Evolutionary conservation across 2,888 invertebrate genomes (phyloP).

Genomic region (Lasiommata megera): DNA sequence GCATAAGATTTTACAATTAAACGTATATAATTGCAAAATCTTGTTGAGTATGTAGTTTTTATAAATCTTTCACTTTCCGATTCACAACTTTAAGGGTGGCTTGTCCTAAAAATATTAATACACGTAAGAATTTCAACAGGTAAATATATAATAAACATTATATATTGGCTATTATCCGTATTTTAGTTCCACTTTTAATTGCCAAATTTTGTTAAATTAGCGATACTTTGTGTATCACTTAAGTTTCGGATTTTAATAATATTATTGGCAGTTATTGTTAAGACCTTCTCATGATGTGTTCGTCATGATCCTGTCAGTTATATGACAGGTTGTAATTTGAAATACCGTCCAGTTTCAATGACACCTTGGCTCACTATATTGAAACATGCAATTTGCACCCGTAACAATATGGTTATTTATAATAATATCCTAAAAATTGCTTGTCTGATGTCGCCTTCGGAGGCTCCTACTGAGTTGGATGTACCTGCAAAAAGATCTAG

Average conservation of each 20-base stretch:
- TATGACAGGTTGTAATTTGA: slow-evolving; percentile 78
- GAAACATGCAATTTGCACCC: slow-evolving; percentile 37
- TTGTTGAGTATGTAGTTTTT: too few relatives aligned
- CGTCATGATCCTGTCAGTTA: slow-evolving; percentile 66
- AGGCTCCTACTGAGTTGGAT: slow-evolving; percentile 47
- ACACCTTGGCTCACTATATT: slow-evolving; percentile 34
- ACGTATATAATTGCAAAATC: too few relatives aligned
- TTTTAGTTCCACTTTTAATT: not conserved
- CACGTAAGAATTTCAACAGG: too few relatives aligned
- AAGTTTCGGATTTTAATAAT: slow-evolving; percentile 21
- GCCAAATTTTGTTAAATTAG: slow-evolving; percentile 1
- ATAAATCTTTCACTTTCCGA: too few relatives aligned
- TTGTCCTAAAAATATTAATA: too few relatives aligned
- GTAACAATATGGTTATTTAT: slow-evolving; percentile 36
- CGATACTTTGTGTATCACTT: slow-evolving; percentile 13
- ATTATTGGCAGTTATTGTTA: slow-evolving; percentile 39
- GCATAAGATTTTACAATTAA: too few relatives aligned
- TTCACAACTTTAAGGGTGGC: too few relatives aligned
- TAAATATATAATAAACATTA: too few relatives aligned
- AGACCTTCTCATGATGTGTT: slow-evolving; percentile 65
- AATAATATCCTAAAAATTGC: slow-evolving; percentile 33
- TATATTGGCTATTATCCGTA: not conserved
- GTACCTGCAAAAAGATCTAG: slow-evolving; percentile 69
- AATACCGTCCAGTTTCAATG: slow-evolving; percentile 46
- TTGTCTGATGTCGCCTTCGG: slow-evolving; percentile 35